Conservation (phyloP, 1,140 invertebrate species). For the Andrena cerasifolii region DNA sequence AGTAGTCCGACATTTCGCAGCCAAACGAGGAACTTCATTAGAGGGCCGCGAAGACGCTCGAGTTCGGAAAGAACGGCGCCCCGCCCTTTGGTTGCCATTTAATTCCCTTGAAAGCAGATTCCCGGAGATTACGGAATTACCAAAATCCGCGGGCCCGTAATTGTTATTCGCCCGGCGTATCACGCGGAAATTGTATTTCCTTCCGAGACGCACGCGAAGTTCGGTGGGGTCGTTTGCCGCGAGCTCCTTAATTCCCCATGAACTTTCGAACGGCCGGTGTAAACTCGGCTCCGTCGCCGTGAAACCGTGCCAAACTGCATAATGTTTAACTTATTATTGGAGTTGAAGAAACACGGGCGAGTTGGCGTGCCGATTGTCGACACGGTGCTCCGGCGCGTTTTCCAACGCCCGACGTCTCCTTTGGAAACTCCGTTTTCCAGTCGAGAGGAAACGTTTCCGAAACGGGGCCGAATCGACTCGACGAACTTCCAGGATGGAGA, state of each 20-base stretch:
- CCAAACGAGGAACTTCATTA: no score
- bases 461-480: neutral
- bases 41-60: no score
- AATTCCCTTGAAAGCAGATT: neutral
- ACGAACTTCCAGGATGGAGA: neutral
- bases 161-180: slow-evolving; percentile 18
- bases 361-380: neutral
- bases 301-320: slow-evolving; percentile 11
- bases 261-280: slow-evolving; percentile 26
- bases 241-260: slow-evolving; percentile 27
- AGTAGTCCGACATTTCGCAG: no score
- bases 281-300: slow-evolving; percentile 6
- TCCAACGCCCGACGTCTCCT: neutral
- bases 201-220: slow-evolving; percentile 14
- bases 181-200: slow-evolving; percentile 12
- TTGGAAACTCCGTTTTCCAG: neutral
- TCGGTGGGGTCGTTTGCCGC: neutral
- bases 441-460: slow-evolving; percentile 3
- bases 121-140: slow-evolving; percentile 16
- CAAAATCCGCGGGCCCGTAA: slow-evolving; percentile 9
- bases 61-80: neutral
- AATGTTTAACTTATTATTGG: slow-evolving; percentile 22
- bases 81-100: neutral
- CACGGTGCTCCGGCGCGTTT: neutral
- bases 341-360: slow-evolving; percentile 15